phyloP scores from a whole-genome alignment of 2,113 vertebrate genomes.

The Pleuronectes platessa region DNA sequence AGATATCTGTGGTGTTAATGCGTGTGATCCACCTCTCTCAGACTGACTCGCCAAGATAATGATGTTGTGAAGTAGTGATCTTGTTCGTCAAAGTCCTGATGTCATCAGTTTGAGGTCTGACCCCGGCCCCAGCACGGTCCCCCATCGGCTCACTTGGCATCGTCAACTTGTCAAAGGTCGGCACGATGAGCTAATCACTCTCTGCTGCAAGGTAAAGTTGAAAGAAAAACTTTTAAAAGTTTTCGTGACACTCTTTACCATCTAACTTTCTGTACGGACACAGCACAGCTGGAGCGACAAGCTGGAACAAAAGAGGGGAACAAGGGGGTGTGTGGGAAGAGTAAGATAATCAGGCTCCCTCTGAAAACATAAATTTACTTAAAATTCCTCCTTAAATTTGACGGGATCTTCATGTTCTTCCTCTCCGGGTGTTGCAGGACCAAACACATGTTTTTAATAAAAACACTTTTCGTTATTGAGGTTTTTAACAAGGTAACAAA shows the following conservation, averaged over 20 bases:
- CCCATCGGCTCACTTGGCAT: conserved; percentile 22
- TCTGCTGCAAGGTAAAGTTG: conserved; percentile 55
- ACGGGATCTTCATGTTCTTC: background rate
- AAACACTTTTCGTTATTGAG: no score
- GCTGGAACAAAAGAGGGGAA: conserved; percentile 16
- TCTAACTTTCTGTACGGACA: conserved; percentile 43
- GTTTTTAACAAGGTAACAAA: no score
- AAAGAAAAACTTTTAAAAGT: conserved; percentile 12
- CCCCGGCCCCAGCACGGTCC: background rate
- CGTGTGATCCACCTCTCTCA: conserved; percentile 1
- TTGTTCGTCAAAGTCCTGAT: conserved; percentile 31
- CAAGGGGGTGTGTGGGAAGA: background rate
- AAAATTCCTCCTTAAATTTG: conserved; percentile 41
- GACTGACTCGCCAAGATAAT: conserved; percentile 28
- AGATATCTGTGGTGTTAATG: background rate
- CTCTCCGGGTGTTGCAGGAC: conserved; percentile 5
- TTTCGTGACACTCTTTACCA: conserved; percentile 39
- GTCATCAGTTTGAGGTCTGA: conserved; percentile 36
- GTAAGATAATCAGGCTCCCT: conserved; percentile 8
- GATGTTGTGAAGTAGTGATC: conserved; percentile 25
- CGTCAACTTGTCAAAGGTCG: conserved; percentile 41
- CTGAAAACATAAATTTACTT: conserved; percentile 54
- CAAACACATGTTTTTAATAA: no score
- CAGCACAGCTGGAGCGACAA: conserved; percentile 59
- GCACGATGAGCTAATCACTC: conserved; percentile 60